These are phyloP conservation scores for Fulmarus glacialis DNA, from an alignment of 2,113 vertebrate species.

Conservation along the genomic window DNA sequence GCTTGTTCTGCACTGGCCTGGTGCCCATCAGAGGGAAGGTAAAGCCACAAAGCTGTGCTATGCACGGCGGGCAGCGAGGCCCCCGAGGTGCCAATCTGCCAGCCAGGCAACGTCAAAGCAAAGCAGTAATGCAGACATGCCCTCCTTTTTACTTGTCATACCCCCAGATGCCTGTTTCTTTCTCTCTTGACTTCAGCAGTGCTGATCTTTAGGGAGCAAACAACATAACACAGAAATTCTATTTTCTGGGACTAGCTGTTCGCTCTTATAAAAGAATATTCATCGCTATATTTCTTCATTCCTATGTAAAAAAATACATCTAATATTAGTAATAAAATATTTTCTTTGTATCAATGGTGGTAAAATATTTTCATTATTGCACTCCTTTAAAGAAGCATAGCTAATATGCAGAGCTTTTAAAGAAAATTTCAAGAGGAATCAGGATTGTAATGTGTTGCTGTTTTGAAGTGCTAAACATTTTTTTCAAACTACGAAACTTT, in stretches of 20 bases:
- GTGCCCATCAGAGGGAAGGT: background rate
- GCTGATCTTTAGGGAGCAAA: background rate
- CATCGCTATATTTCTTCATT: background rate
- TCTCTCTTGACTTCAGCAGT: background rate
- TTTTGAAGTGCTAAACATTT: background rate
- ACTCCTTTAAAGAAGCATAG: background rate
- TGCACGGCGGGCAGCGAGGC: background rate
- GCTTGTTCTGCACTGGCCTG: background rate
- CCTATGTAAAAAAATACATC: background rate
- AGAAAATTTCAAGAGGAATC: background rate
- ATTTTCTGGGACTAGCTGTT: background rate
- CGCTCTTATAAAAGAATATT: background rate
- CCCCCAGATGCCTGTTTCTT: background rate
- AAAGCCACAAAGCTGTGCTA: background rate
- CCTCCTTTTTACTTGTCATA: background rate
- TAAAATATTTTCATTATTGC: background rate
- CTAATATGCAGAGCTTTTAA: background rate
- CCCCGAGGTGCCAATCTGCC: constrained; percentile 20
- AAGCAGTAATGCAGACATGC: background rate
- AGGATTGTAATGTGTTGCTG: background rate
- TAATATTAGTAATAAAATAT: background rate
- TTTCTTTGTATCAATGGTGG: background rate
- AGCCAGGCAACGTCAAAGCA: background rate
- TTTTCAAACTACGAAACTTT: background rate
- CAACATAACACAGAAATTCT: background rate